phyloP scores from a whole-genome alignment of 2,797 vertebrate genomes.

The Pteropus rufus region DNA sequence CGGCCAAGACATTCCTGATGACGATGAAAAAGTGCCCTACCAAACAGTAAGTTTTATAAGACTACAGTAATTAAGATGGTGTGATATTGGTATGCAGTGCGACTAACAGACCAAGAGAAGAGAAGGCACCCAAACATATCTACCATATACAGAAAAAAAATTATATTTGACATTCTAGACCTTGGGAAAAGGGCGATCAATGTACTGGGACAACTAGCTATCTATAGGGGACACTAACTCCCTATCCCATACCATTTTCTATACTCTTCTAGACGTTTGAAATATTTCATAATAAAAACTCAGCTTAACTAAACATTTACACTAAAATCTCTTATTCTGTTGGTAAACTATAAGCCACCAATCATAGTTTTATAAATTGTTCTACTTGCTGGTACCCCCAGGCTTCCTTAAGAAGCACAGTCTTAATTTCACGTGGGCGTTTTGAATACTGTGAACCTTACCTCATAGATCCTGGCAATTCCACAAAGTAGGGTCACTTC shows the following conservation, averaged over 20 bases:
- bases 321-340: neutral
- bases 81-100: neutral
- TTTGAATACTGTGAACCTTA: slow-evolving; percentile 82
- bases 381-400: neutral
- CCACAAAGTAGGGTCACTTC: slow-evolving; percentile 95
- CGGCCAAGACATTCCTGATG: neutral
- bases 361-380: slow-evolving; percentile 1
- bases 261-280: neutral
- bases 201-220: neutral
- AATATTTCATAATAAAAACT: slow-evolving; percentile 9
- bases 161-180: neutral
- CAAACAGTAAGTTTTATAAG: neutral
- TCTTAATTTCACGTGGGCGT: neutral
- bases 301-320: neutral
- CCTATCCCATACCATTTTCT: neutral
- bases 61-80: neutral
- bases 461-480: slow-evolving; percentile 97
- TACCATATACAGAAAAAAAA: neutral
- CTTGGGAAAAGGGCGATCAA: neutral
- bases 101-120: neutral
- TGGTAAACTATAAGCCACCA: neutral
- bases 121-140: neutral
- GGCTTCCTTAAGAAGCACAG: neutral
- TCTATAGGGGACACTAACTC: neutral
- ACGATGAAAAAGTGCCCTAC: neutral